Percentiles rank a stretch among this genome's conserved stretches.
Evolutionary conservation across 2,113 vertebrate genomes (phyloP).

Genomic region (Cisticola juncidis): DNA sequence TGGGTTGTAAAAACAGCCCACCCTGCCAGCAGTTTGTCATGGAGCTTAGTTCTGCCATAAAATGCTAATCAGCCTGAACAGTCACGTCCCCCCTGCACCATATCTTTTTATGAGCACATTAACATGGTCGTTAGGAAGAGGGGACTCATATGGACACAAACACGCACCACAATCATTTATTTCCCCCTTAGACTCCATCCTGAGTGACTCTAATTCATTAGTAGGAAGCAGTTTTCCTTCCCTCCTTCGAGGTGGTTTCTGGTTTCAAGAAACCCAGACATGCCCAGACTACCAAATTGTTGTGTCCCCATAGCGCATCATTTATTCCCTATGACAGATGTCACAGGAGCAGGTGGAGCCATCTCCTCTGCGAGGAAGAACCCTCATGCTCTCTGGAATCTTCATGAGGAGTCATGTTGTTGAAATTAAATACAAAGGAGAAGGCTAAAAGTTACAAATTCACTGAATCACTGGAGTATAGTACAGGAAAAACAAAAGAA

Average conservation of each 20-base stretch:
- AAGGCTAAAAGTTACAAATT: neutral
- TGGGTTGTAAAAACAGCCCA: constrained; percentile 64
- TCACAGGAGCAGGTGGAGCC: neutral
- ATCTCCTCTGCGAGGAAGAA: neutral
- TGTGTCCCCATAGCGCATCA: neutral
- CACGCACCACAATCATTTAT: constrained; percentile 67
- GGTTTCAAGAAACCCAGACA: neutral
- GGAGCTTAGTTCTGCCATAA: constrained; percentile 78
- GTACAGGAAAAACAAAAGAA: neutral
- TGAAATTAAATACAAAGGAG: neutral
- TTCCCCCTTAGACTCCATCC: constrained; percentile 38
- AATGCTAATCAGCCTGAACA: constrained; percentile 79
- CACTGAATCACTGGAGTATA: neutral
- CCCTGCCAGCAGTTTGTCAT: constrained; percentile 73
- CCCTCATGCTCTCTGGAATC: neutral
- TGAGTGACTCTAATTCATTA: constrained; percentile 24
- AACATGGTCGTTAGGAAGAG: constrained; percentile 75
- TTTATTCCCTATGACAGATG: neutral
- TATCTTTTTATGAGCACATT: constrained; percentile 82
- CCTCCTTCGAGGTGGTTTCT: neutral
- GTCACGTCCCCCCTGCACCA: constrained; percentile 72
- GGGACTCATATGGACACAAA: constrained; percentile 76
- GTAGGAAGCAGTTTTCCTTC: neutral
- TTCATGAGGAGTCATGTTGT: neutral
- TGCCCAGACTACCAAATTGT: neutral